Evolutionary conservation across 2,888 invertebrate species (phyloP).

Genomic region (Ariolimax columbianus): DNA sequence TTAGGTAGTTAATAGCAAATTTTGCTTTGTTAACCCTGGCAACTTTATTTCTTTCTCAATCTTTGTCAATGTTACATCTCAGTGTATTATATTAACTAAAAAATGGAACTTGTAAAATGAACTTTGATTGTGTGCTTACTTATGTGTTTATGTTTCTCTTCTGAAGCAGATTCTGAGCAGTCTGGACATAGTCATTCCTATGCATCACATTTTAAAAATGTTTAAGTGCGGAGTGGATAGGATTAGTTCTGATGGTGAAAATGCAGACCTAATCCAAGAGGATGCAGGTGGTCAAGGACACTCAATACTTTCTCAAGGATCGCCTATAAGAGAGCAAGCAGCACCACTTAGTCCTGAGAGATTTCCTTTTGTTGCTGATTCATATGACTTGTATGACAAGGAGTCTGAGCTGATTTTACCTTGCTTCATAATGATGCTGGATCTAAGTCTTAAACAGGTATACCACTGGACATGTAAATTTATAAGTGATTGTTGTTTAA

Average conservation of each 20-base stretch:
- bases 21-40: no score
- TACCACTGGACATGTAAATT: background rate
- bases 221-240: conserved; percentile 91
- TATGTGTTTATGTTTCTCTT: background rate
- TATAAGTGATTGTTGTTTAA: background rate
- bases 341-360: conserved; percentile 72
- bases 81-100: no score
- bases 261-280: conserved; percentile 36
- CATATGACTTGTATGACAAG: conserved; percentile 68
- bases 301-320: conserved; percentile 56
- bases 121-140: no score
- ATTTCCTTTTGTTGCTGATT: conserved; percentile 63
- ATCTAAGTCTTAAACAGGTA: conserved; percentile 95
- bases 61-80: no score
- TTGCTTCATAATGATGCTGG: conserved; percentile 97
- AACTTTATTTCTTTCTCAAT: no score
- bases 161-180: conserved; percentile 84
- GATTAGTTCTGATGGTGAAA: conserved; percentile 60
- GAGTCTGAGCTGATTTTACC: conserved; percentile 85
- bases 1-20: no score
- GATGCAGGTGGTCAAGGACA: conserved; percentile 51
- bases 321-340: conserved; percentile 67
- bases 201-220: conserved; percentile 91
- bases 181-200: conserved; percentile 92
- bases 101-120: no score